Conservation (phyloP, 2,797 vertebrate species). For the Sibirionetta formosa region DNA sequence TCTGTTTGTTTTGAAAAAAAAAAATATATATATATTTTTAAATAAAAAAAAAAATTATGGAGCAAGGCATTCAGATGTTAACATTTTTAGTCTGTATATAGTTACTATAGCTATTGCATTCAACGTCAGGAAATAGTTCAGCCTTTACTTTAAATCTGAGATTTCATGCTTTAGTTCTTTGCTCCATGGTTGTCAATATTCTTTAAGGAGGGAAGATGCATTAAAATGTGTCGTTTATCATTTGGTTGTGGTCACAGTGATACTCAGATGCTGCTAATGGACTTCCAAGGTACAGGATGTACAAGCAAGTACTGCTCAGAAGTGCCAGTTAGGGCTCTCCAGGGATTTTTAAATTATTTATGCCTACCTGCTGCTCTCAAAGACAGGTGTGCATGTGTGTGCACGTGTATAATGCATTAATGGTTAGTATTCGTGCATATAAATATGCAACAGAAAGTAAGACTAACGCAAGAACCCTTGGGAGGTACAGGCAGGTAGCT, state of each 20-base stretch:
- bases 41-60: too few relatives aligned
- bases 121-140: conserved; percentile 55
- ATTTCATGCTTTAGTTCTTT: conserved; percentile 52
- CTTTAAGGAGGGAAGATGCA: conserved; percentile 23
- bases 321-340: background rate
- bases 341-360: conserved; percentile 1
- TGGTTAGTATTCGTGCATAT: background rate
- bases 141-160: conserved; percentile 31
- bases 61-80: conserved; percentile 44
- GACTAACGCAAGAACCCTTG: background rate
- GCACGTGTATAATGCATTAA: background rate
- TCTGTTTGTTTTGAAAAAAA: conserved; percentile 48
- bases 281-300: background rate
- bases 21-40: background rate
- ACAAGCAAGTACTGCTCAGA: background rate
- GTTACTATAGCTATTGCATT: conserved; percentile 50
- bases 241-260: background rate
- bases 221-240: conserved; percentile 34
- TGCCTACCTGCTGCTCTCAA: background rate
- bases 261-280: conserved; percentile 38
- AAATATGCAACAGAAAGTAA: background rate
- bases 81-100: conserved; percentile 26
- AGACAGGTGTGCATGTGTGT: background rate
- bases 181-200: background rate
- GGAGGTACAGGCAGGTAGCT: conserved; percentile 13